phyloP scores from a whole-genome alignment of 2,797 vertebrate species.

The Tapirus indicus region DNA sequence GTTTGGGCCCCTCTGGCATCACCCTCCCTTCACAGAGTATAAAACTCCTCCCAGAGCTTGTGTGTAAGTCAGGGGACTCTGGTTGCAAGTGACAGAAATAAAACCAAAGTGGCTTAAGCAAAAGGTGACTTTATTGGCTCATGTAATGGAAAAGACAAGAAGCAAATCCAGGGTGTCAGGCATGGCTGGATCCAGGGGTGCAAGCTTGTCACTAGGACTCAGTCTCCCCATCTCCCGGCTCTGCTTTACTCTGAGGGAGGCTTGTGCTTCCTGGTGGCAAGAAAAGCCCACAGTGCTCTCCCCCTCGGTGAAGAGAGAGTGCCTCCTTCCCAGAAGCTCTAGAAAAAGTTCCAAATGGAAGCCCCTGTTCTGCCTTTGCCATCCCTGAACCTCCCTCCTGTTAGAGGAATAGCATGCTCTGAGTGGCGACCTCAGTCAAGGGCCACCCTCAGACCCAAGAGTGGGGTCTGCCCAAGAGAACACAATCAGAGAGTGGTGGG shows the following conservation, averaged over 20 bases:
- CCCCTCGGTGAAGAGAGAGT: background rate
- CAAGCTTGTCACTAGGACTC: background rate
- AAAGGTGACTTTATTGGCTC: background rate
- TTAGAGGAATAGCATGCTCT: accelerated
- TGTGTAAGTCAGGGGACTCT: background rate
- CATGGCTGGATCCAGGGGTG: background rate
- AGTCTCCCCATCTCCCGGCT: background rate
- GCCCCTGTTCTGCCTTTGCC: background rate
- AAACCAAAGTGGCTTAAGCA: background rate
- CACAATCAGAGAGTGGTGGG: no score
- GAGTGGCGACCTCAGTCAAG: accelerated
- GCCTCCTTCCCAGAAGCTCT: background rate
- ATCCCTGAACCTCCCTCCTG: no score
- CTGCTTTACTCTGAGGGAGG: background rate
- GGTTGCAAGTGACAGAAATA: background rate
- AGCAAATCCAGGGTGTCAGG: background rate
- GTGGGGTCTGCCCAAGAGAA: background rate
- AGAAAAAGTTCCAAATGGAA: background rate
- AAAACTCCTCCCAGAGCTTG: background rate
- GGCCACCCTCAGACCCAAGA: background rate
- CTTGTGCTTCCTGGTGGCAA: background rate
- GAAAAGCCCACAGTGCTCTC: accelerated
- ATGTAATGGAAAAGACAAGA: background rate
- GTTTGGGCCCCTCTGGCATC: no score
- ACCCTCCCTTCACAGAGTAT: background rate